These are phyloP conservation scores for Furcula furcula DNA, from an alignment of 2,888 invertebrate species.

Conservation along the genomic window DNA sequence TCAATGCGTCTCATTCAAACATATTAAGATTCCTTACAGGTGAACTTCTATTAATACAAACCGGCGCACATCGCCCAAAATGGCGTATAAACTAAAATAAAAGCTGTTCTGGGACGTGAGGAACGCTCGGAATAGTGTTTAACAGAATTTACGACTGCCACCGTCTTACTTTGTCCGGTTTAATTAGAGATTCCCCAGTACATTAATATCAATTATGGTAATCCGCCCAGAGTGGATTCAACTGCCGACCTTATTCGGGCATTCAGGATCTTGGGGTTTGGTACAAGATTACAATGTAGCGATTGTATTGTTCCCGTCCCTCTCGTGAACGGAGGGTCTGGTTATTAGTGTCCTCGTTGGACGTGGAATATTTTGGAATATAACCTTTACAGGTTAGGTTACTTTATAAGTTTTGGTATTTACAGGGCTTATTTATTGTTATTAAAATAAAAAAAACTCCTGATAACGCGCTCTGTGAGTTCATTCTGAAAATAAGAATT, in stretches of 20 bases:
- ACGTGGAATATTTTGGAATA: not conserved
- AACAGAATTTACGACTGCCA: constrained; percentile 47
- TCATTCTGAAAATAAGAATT: too few species aligned
- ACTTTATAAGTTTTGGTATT: too few species aligned
- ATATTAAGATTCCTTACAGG: constrained; percentile 1
- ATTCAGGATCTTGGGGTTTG: constrained; percentile 25
- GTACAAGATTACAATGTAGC: constrained; percentile 31
- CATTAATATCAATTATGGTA: constrained; percentile 75
- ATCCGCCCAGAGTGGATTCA: constrained; percentile 56
- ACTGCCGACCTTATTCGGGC: constrained; percentile 48
- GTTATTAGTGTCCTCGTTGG: not conserved
- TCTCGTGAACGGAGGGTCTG: not conserved
- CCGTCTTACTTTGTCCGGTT: constrained; percentile 56
- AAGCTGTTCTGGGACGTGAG: constrained; percentile 30
- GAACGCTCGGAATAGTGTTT: constrained; percentile 26
- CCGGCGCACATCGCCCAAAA: not conserved
- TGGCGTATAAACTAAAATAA: constrained; percentile 29
- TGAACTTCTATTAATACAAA: constrained; percentile 2
- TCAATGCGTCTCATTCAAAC: too few species aligned
- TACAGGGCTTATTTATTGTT: too few species aligned
- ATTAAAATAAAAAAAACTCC: too few species aligned
- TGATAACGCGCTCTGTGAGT: too few species aligned
- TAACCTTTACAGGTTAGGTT: too few species aligned
- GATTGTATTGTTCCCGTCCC: constrained; percentile 14
- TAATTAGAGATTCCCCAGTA: constrained; percentile 67